Evolutionary conservation across 1,140 invertebrate species (phyloP), one percentile per base, ranked within the genome.

Genomic region (Uloborus diversus): DNA sequence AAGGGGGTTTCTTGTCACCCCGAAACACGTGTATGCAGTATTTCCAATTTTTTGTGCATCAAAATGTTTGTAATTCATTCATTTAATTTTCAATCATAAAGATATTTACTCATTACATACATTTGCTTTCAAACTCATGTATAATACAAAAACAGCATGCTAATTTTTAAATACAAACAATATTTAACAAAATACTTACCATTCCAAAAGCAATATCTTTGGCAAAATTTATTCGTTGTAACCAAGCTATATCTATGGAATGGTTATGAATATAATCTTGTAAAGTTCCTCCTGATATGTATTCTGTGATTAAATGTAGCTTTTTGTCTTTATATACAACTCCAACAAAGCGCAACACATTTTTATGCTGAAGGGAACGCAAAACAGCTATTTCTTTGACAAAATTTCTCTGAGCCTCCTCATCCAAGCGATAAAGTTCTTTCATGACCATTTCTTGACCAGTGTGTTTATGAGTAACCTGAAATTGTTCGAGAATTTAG

Each of bases 361-460:
- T 96, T 3, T 92, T 92, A 87, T 98, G 95, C 83, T 93, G 90
- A 53, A 98, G 88, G 65, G 93, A 94, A 11, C 95, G 89, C 30
- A 97, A 87, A 25, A 97, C 94, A 9, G 95, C 95, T 56, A 95
- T 94, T 90, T 97, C 95, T 89, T 96, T 96, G 11, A 97, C 88
- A 86, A 97, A 97, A 87, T 95, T 96, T 83, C 93, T 93, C 84
- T 97, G 95, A 0, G 95, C 95, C 84, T 95, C 94, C 86, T 96
- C 95, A 85, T 97, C 95, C 27, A 96, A 93, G 62, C 94, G 89
- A 86, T 96, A 96, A 75, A 98, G 89, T 85, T 97, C 95, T 85
- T 98, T 98, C 17, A 98, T 89, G 64, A 98, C 96, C 95, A 97
- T 97, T 27, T 96, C 92, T 88, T 98, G 95, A 71, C 92, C 92